Conservation (phyloP, 2,888 invertebrate species). For the Agrochola lota region DNA sequence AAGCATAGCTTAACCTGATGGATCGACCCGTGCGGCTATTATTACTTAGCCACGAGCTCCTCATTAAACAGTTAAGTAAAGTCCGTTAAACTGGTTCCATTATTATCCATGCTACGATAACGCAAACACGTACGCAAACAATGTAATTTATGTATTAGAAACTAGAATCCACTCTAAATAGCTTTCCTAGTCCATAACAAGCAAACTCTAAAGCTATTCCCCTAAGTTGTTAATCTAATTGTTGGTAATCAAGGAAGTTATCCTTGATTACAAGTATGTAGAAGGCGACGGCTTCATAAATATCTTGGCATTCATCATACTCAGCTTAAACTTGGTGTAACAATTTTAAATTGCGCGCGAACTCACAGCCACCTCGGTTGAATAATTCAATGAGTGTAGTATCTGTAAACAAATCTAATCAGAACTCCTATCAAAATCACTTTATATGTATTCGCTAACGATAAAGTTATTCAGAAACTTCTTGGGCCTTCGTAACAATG, state of each 20-base stretch:
- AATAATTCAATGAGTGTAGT: conserved; percentile 82
- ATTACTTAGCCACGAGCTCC: too few relatives aligned
- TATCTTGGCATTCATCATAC: conserved; percentile 76
- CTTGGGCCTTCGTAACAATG: conserved; percentile 48
- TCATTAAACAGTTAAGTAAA: too few relatives aligned
- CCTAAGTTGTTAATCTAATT: too few relatives aligned
- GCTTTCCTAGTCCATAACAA: conserved; percentile 38
- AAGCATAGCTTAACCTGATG: too few relatives aligned
- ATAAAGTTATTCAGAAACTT: conserved; percentile 60
- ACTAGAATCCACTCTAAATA: conserved; percentile 34
- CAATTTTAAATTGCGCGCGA: conserved; percentile 78
- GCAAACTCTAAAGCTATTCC: conserved; percentile 44
- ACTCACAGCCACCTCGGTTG: conserved; percentile 70
- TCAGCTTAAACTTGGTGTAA: conserved; percentile 76
- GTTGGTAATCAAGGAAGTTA: too few relatives aligned
- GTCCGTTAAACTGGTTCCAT: neutral
- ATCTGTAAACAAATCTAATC: conserved; percentile 81
- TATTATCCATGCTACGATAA: neutral
- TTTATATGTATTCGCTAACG: conserved; percentile 69
- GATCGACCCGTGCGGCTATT: too few relatives aligned
- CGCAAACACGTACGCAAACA: neutral
- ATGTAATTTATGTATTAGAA: conserved; percentile 33
- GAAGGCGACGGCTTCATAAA: conserved; percentile 63
- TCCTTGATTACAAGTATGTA: conserved; percentile 55
- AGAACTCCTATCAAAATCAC: conserved; percentile 77